Conservation (phyloP, 2,797 vertebrate species). For the Otolemur crassicaudatus region DNA sequence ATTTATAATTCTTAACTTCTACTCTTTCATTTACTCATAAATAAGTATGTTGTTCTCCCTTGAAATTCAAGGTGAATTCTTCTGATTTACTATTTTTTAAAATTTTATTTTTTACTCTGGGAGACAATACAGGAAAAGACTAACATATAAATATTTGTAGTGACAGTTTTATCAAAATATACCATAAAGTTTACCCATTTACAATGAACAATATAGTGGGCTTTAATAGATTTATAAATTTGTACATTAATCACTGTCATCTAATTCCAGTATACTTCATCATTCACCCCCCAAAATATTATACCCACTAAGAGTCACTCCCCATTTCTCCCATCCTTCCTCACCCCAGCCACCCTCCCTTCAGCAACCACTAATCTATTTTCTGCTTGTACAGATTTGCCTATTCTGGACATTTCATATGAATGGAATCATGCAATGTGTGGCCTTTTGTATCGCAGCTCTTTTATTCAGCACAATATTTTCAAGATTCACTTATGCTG, state of each 20-base stretch:
- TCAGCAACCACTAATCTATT: not conserved
- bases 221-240: not conserved
- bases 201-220: not conserved
- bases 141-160: slow-evolving; percentile 33
- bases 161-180: not conserved
- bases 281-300: not conserved
- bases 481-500: slow-evolving; percentile 30
- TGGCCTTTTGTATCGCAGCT: not conserved
- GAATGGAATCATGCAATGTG: not conserved
- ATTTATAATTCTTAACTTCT: not conserved
- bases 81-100: not conserved
- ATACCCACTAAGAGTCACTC: not conserved
- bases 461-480: slow-evolving; percentile 33
- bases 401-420: not conserved
- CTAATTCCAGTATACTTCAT: not conserved
- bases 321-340: not conserved
- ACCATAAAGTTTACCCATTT: not conserved
- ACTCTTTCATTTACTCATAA: not conserved
- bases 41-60: not conserved
- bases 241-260: not conserved
- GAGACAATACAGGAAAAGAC: not conserved
- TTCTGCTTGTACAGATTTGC: not conserved
- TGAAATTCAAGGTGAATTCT: not conserved
- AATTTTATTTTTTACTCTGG: not conserved
- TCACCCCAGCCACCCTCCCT: not conserved